Evolutionary conservation across 2,113 vertebrate species (phyloP).

Genomic region (Ifrita kowaldi): DNA sequence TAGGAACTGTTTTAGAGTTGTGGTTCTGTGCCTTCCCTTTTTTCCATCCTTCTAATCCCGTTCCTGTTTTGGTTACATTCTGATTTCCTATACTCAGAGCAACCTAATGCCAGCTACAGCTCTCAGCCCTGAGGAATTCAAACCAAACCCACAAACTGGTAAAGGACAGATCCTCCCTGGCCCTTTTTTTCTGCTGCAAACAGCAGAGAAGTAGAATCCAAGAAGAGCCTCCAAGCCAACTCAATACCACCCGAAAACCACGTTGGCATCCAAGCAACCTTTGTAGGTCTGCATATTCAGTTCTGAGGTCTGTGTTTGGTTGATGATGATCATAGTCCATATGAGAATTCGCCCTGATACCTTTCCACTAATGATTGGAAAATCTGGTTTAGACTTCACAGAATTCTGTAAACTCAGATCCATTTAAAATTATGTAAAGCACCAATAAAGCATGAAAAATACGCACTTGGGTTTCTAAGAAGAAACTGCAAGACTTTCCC

Average conservation of each 20-base stretch:
- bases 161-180: not conserved
- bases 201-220: not conserved
- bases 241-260: not conserved
- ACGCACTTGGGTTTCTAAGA: not conserved
- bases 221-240: not conserved
- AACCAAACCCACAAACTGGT: not conserved
- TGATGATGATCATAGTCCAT: fast-evolving
- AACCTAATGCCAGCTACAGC: not conserved
- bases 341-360: not conserved
- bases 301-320: not conserved
- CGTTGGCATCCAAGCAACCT: fast-evolving
- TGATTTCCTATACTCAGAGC: not conserved
- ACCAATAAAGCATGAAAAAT: not conserved
- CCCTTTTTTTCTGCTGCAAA: not conserved
- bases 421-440: not conserved
- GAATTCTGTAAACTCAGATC: not conserved
- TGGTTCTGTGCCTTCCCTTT: not conserved
- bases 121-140: not conserved
- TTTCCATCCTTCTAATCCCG: not conserved
- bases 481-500: not conserved
- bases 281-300: not conserved
- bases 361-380: not conserved
- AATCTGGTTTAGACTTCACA: not conserved
- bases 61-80: not conserved
- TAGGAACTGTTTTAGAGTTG: not conserved